These are phyloP conservation scores for Heteromyza rotundicornis DNA, from an alignment of 2,888 invertebrate species.

Conservation along the genomic window DNA sequence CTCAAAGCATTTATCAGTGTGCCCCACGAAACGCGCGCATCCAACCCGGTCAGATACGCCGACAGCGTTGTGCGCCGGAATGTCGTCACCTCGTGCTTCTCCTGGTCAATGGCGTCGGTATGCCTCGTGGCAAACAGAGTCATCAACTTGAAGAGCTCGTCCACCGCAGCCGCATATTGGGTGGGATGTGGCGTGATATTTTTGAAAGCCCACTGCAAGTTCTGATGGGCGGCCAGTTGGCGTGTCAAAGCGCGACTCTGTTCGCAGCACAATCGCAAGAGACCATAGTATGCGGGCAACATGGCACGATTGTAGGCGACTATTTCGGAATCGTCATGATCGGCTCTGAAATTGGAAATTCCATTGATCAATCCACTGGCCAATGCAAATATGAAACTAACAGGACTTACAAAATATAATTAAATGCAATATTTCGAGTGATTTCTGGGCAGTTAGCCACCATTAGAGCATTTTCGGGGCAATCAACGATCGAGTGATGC, in stretches of 20 bases:
- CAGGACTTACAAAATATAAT: conserved; percentile 88
- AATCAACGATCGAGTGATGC: conserved; percentile 92
- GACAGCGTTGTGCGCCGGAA: conserved; percentile 85
- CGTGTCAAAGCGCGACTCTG: conserved; percentile 86
- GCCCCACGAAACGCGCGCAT: conserved; percentile 91
- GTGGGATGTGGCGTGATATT: conserved; percentile 96
- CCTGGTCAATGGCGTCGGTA: conserved; percentile 77
- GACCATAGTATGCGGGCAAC: conserved; percentile 91
- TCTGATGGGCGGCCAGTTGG: conserved; percentile 89
- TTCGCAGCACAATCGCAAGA: conserved; percentile 88
- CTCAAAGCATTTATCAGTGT: conserved; percentile 90
- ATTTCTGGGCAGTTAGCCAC: conserved; percentile 87
- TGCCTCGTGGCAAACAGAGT: conserved; percentile 86
- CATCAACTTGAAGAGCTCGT: conserved; percentile 90
- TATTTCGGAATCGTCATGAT: conserved; percentile 95
- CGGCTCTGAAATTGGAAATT: conserved; percentile 72
- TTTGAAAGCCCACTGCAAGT: conserved; percentile 95
- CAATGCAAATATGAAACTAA: not conserved
- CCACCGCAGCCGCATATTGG: conserved; percentile 90
- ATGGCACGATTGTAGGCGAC: conserved; percentile 92
- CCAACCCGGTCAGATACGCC: conserved; percentile 86
- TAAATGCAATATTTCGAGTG: conserved; percentile 93
- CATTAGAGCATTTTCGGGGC: conserved; percentile 89
- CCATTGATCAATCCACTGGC: not conserved
- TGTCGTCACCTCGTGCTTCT: conserved; percentile 80